Evolutionary conservation across 2,113 vertebrate species (phyloP).

Genomic region (Plotosus lineatus): DNA sequence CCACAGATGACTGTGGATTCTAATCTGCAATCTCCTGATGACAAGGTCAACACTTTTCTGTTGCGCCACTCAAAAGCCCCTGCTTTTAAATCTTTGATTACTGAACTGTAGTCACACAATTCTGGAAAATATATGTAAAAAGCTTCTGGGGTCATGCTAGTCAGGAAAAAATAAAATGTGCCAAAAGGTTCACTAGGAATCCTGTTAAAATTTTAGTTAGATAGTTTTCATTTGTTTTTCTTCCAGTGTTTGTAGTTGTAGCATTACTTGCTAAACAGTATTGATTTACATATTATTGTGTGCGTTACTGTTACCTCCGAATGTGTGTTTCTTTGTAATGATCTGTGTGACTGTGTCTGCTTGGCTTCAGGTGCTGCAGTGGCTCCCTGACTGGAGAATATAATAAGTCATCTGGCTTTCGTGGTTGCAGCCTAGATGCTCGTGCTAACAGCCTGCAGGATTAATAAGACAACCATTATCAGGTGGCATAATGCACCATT

Average conservation of each 20-base stretch:
- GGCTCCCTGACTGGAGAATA: constrained; percentile 55
- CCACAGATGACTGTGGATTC: too few species aligned
- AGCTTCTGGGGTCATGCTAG: background rate
- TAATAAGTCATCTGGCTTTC: constrained; percentile 67
- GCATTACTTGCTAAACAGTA: background rate
- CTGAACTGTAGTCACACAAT: background rate
- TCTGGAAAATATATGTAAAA: background rate
- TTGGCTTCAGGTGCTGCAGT: background rate
- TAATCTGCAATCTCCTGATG: too few species aligned
- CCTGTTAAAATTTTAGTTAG: background rate
- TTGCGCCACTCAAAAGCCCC: too few species aligned
- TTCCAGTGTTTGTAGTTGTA: background rate
- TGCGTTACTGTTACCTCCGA: background rate
- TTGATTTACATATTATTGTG: background rate
- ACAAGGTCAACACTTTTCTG: too few species aligned
- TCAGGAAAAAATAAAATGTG: background rate
- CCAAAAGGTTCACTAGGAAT: background rate
- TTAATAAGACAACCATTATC: background rate
- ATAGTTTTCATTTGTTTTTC: background rate
- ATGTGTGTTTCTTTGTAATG: background rate
- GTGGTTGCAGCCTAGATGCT: constrained; percentile 65
- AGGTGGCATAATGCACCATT: background rate
- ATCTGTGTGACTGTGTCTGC: constrained; percentile 46
- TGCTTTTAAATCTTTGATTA: background rate
- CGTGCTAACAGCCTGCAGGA: constrained; percentile 54